Percentiles rank a stretch among this genome's conserved stretches.
phyloP scores from a whole-genome alignment of 1,140 invertebrate genomes.

The Drosophila littoralis region DNA sequence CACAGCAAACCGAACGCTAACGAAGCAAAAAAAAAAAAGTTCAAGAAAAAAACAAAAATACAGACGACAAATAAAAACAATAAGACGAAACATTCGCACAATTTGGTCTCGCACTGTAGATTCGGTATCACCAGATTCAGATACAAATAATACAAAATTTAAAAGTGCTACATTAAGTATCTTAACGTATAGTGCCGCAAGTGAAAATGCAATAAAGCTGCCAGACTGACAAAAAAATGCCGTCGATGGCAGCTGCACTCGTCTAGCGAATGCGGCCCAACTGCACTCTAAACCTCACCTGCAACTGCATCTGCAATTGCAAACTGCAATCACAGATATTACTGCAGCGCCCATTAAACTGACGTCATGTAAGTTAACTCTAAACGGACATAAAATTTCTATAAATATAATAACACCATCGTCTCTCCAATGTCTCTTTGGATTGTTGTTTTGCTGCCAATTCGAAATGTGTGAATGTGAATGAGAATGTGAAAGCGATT shows the following conservation, averaged over 20 bases:
- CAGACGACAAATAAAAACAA: slow-evolving; percentile 39
- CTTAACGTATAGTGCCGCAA: neutral
- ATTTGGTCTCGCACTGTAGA: slow-evolving; percentile 29
- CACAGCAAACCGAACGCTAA: slow-evolving; percentile 39
- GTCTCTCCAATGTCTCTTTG: neutral
- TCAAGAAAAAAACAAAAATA: slow-evolving; percentile 25
- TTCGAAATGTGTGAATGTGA: slow-evolving; percentile 21
- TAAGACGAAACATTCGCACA: slow-evolving; percentile 39
- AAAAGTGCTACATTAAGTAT: neutral
- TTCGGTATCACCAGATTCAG: slow-evolving; percentile 6
- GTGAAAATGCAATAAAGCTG: slow-evolving; percentile 29
- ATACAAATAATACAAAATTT: slow-evolving; percentile 13
- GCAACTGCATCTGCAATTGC: neutral
- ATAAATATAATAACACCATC: neutral
- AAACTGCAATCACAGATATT: neutral
- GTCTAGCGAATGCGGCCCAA: slow-evolving; percentile 11
- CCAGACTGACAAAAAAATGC: neutral
- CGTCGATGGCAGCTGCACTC: slow-evolving; percentile 22
- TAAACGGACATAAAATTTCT: neutral
- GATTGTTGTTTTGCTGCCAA: slow-evolving; percentile 6
- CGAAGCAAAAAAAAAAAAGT: slow-evolving; percentile 16
- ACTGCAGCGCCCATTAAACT: slow-evolving; percentile 8
- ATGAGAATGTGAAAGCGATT: slow-evolving; percentile 17
- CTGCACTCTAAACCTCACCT: neutral
- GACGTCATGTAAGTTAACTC: slow-evolving; percentile 32